Percentiles rank a stretch among this genome's conserved stretches.
Evolutionary conservation across 37 sponge, comb jelly and placozoan genomes (phyloP).

Genomic region (Chondrilla cf. caribensis): DNA sequence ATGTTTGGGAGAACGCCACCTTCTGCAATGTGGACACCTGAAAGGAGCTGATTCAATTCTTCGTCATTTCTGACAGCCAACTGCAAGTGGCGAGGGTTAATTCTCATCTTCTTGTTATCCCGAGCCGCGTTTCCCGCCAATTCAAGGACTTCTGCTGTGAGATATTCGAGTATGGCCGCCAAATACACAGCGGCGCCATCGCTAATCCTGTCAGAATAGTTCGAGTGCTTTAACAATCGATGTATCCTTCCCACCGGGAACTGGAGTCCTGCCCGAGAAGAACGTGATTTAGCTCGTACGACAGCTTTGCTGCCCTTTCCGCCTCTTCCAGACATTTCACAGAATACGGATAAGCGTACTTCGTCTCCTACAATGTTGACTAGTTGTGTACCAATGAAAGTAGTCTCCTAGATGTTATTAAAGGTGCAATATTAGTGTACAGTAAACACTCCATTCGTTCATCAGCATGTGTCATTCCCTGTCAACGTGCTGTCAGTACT

Average conservation of each 20-base stretch:
- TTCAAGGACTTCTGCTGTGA: slow-evolving; percentile 98
- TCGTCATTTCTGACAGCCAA: slow-evolving; percentile 99
- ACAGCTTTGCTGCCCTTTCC: slow-evolving; percentile 98
- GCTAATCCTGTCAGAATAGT: slow-evolving; percentile 92
- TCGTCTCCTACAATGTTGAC: no score
- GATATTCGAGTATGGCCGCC: slow-evolving; percentile 98
- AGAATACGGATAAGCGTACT: no score
- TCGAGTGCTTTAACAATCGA: slow-evolving; percentile 78
- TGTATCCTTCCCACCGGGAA: slow-evolving; percentile 99
- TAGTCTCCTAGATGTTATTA: no score
- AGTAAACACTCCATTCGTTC: no score
- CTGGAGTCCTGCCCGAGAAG: slow-evolving; percentile 96
- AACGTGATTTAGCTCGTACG: slow-evolving; percentile 89
- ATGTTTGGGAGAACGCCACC: slow-evolving; percentile 99
- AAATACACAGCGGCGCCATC: slow-evolving; percentile 99
- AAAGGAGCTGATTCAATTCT: slow-evolving; percentile 97
- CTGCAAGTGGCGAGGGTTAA: slow-evolving; percentile 98
- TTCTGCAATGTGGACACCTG: slow-evolving; percentile 95
- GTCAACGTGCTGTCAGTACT: no score
- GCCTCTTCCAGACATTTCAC: no score
- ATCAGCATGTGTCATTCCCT: no score
- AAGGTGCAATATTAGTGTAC: no score
- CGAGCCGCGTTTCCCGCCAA: slow-evolving; percentile 99
- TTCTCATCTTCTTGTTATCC: slow-evolving; percentile 99
- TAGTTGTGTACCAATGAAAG: no score